A percentile compares a stretch with the other conserved stretches of the same genome.
phyloP scores from a whole-genome alignment of 2,888 invertebrate genomes.

The Latrodectus elegans region DNA sequence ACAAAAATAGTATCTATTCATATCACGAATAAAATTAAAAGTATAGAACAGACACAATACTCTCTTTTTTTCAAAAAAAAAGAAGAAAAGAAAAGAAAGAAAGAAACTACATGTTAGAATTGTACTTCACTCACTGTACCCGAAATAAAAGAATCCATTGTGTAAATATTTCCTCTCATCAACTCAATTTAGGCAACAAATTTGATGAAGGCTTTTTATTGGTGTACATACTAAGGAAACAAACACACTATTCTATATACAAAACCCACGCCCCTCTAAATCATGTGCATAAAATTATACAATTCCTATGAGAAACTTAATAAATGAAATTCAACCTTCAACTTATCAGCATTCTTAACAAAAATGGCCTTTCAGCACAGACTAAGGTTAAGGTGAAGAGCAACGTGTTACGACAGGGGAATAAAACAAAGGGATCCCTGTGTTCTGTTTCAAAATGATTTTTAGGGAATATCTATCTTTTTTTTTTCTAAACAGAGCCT shows the following conservation, averaged over 20 bases:
- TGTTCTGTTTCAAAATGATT: background rate
- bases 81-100: too few relatives aligned
- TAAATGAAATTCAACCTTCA: background rate
- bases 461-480: background rate
- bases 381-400: slow-evolving; percentile 10
- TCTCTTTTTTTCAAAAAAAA: too few relatives aligned
- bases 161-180: too few relatives aligned
- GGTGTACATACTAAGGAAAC: too few relatives aligned
- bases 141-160: too few relatives aligned
- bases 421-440: background rate
- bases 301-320: background rate
- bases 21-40: too few relatives aligned
- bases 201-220: too few relatives aligned
- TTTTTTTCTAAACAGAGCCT: background rate
- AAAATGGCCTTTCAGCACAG: background rate
- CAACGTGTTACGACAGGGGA: background rate
- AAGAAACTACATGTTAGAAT: too few relatives aligned
- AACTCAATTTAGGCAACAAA: too few relatives aligned
- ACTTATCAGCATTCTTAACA: background rate
- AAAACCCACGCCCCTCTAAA: background rate
- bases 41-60: too few relatives aligned
- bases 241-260: background rate
- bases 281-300: background rate
- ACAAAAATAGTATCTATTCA: too few relatives aligned
- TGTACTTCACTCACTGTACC: too few relatives aligned